Evolutionary conservation across 2,888 invertebrate genomes (phyloP), one percentile per base, ranked within the genome.

Genomic region (Muschampia plurimacula): DNA sequence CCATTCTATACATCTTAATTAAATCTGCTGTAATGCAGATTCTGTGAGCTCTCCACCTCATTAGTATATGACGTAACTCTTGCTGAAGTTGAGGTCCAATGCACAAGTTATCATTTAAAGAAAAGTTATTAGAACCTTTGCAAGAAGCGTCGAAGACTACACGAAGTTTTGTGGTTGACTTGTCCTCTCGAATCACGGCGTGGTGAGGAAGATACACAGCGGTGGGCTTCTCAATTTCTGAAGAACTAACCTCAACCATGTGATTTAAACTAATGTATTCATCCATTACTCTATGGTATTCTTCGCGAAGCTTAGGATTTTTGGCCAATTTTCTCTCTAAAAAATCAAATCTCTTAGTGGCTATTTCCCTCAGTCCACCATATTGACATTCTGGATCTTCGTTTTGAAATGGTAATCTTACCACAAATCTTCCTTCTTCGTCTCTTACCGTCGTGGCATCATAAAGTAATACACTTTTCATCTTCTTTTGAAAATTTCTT

Each of bases 21-120:
- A 77, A 22, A 32, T 77, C 77, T 4, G 75, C 75, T 2, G 69
- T 36, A 5, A 79, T 69, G 12, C 62, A 49, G 36, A 36, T 36
- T 36, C 36, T 49, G 55, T 78, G 78, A 0, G 0, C 5, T 39
- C 79, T 68, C 74, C 75, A 78, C 9, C 74, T 52, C 62, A 76
- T 59, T 9, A 78, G 46, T 9, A 77, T 68, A 12, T 74, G 68
- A 1, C 74, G 22, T 22, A 80, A 63, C 36, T 79, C 77, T 3
- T 75, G 74, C 28, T 80, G 78, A 5, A 79, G 12, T 9, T 55
- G 74, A 1, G 78, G 78, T 0, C 79, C 78, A 12, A 76, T 67
- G 4, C 74, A 41, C 10, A 76, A 60, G 2, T 67, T 63, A 32
- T 77, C 77, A 15, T 78, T 80, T 2, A 76, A 65, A 1, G 77